Evolutionary conservation across 2,888 invertebrate species (phyloP).

Genomic region (Protodeltote pygarga): DNA sequence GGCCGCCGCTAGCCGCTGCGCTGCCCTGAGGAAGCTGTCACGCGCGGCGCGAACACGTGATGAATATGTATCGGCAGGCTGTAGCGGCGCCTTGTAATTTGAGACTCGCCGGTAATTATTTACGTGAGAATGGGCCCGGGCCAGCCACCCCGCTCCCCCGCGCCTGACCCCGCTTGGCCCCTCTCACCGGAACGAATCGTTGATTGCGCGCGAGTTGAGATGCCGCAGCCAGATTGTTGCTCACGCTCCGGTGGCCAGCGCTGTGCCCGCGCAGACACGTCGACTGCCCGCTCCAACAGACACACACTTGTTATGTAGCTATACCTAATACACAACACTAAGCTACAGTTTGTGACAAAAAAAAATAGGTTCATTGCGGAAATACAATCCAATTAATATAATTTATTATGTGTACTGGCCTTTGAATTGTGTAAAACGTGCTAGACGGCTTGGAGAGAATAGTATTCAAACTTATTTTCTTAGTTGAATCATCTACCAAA

Average conservation of each 20-base stretch:
- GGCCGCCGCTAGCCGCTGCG: constrained; percentile 30
- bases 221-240: constrained; percentile 79
- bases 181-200: constrained; percentile 79
- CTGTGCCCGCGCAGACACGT: constrained; percentile 43
- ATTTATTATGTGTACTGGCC: constrained; percentile 1
- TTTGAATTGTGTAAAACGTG: not conserved
- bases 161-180: constrained; percentile 43
- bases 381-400: constrained; percentile 8
- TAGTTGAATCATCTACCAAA: constrained; percentile 8
- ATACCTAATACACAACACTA: constrained; percentile 33
- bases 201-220: constrained; percentile 80
- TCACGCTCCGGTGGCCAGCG: constrained; percentile 64
- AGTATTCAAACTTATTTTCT: constrained; percentile 5
- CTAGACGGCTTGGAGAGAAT: not conserved
- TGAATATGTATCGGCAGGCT: constrained; percentile 83
- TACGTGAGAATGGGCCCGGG: constrained; percentile 82
- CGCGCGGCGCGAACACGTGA: constrained; percentile 83
- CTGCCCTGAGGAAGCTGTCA: constrained; percentile 83
- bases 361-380: constrained; percentile 12
- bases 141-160: constrained; percentile 52
- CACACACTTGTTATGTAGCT: constrained; percentile 31
- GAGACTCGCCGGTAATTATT: constrained; percentile 85
- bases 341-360: constrained; percentile 10
- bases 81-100: constrained; percentile 85
- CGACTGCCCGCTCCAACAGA: constrained; percentile 41